Evolutionary conservation across 2,888 invertebrate genomes (phyloP), one percentile per base, ranked within the genome.

Genomic region (Eupithecia dodoneata): DNA sequence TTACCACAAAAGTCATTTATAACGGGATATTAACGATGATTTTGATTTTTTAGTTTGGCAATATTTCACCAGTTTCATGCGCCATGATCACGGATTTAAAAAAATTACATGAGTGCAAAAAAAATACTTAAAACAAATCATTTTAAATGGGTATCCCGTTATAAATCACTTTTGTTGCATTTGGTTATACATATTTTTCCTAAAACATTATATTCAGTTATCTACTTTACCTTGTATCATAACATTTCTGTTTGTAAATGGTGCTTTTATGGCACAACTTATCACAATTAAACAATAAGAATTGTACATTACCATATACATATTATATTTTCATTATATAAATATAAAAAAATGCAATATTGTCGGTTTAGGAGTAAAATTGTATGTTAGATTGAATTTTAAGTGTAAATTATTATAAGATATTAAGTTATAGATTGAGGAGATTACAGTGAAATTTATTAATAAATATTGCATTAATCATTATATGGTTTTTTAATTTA

Each of bases 381-480:
- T 92, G 89, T 91, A 90, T 88, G 88, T 90, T 90, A 89, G 86
- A 85, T 84, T 83, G 84, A 83, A 85, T 87, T 81, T 83, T 93
- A 93, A 92, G 89, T 93, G 93, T 94, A 94, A 94, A 94, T 93
- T 94, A 95, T 94, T 94, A 91, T 87, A 92, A 86, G 85, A 88
- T 89, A 84, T 93, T 94, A 69, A 94, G 93, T 91, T 91, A 94
- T 93, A 94, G 93, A 92, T 90, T 91, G 94, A 92, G 90, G 88
- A 93, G 90, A 93, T 92, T 90, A 94, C 93, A 93, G 93, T 94
- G 94, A 94, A 94, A 93, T 91, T 94, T 93, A 94, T 91, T 92
- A 94, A 94, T 95, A 95, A 95, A 95, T 94, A 94, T 92, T 91
- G 93, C 93, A 95, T 94, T 94, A 94, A 92, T 91, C 93, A 93